Evolutionary conservation across 1,140 invertebrate species (phyloP).

Genomic region (Penaeus chinensis): DNA sequence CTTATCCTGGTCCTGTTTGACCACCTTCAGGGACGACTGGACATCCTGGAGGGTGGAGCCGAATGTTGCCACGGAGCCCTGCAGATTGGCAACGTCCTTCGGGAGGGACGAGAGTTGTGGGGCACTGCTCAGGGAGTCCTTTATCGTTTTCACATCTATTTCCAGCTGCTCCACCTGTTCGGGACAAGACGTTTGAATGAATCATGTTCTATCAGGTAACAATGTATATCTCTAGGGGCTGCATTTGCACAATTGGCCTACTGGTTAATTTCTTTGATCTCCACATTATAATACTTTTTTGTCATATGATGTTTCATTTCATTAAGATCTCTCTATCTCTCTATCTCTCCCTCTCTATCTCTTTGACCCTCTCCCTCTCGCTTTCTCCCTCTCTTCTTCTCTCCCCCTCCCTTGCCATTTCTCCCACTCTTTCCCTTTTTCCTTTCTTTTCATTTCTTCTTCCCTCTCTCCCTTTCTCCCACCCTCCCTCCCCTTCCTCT

Average conservation of each 20-base stretch:
- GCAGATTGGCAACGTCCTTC: constrained; percentile 54
- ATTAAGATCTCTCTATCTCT: no score
- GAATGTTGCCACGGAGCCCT: constrained; percentile 57
- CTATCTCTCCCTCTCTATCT: no score
- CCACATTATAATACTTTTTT: no score
- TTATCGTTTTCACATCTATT: constrained; percentile 38
- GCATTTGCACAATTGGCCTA: no score
- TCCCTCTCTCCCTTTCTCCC: no score
- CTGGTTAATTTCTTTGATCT: no score
- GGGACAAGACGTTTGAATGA: background rate
- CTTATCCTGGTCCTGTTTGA: constrained; percentile 43
- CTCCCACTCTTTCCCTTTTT: background rate
- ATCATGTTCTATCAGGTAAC: background rate
- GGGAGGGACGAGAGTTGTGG: constrained; percentile 59
- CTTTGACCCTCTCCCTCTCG: no score
- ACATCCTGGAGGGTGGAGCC: constrained; percentile 59
- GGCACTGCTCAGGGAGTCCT: constrained; percentile 46
- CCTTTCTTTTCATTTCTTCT: no score
- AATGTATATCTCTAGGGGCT: no score
- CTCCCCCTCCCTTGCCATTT: background rate
- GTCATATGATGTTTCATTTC: no score
- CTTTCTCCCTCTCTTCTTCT: no score
- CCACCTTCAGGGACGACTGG: constrained; percentile 48
- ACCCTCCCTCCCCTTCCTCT: no score
- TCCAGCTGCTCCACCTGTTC: constrained; percentile 51